phyloP scores from a whole-genome alignment of 1,140 invertebrate species.

The Penaeus indicus region DNA sequence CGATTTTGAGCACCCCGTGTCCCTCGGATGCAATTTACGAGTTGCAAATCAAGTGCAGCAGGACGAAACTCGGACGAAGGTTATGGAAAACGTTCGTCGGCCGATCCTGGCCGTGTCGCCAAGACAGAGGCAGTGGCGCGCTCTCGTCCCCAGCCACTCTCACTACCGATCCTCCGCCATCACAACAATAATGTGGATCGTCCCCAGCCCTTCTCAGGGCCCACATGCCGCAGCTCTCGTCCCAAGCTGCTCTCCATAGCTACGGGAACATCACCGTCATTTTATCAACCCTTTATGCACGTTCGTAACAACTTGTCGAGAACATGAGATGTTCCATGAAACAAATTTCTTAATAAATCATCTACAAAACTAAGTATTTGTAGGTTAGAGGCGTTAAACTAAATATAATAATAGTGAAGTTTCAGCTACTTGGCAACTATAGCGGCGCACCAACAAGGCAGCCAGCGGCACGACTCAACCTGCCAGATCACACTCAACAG shows the following conservation, averaged over 20 bases:
- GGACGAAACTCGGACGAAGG: constrained; percentile 59
- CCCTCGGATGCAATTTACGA: not conserved
- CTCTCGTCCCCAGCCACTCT: constrained; percentile 64
- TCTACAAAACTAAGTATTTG: too few relatives aligned
- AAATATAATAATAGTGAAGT: too few relatives aligned
- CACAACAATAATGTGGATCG: constrained; percentile 63
- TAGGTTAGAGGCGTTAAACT: too few relatives aligned
- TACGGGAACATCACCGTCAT: too few relatives aligned
- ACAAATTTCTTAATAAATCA: too few relatives aligned
- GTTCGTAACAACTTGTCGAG: not conserved
- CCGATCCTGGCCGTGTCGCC: constrained; percentile 47
- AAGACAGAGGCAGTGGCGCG: constrained; percentile 64
- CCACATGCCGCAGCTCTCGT: constrained; percentile 64
- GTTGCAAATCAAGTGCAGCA: constrained; percentile 41
- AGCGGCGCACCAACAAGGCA: constrained; percentile 49
- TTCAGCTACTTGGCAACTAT: constrained; percentile 9
- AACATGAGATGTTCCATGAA: too few relatives aligned
- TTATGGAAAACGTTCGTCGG: constrained; percentile 62
- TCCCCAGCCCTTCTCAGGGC: constrained; percentile 57
- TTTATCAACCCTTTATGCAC: not conserved
- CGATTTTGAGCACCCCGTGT: too few relatives aligned
- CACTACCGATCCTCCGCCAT: constrained; percentile 63
- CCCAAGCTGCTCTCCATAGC: constrained; percentile 42
- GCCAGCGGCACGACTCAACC: constrained; percentile 58
- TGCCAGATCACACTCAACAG: constrained; percentile 56